Evolutionary conservation across 2,113 vertebrate genomes (phyloP).

Genomic region (Tragelaphus imberbis): DNA sequence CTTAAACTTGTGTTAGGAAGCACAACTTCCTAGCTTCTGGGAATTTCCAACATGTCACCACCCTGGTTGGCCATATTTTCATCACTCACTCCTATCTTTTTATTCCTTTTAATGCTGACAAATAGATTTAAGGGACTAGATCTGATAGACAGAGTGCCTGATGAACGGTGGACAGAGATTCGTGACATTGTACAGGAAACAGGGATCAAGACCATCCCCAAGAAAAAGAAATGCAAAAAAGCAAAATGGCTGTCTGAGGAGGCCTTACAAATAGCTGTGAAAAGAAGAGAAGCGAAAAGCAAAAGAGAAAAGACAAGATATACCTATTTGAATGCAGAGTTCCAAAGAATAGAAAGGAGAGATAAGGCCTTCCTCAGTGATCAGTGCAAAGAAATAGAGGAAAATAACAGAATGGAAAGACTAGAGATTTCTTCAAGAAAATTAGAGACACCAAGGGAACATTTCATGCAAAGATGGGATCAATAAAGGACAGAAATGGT

Average conservation of each 20-base stretch:
- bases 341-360: neutral
- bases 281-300: fast-evolving
- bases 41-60: neutral
- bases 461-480: neutral
- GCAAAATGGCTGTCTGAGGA: neutral
- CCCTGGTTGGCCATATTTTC: neutral
- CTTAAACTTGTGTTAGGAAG: neutral
- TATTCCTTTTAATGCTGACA: neutral
- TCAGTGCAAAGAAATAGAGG: neutral
- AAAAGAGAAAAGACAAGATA: neutral
- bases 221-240: neutral
- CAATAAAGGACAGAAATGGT: neutral
- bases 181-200: neutral
- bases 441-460: neutral
- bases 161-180: neutral
- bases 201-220: neutral
- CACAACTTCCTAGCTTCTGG: neutral
- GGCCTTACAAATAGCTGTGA: neutral
- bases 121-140: neutral
- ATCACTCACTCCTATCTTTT: neutral
- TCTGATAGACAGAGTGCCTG: neutral
- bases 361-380: neutral
- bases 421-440: neutral
- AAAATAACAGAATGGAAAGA: neutral
- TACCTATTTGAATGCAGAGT: neutral